Conservation (phyloP, 2,888 invertebrate species). For the Drosophila anomalata region DNA sequence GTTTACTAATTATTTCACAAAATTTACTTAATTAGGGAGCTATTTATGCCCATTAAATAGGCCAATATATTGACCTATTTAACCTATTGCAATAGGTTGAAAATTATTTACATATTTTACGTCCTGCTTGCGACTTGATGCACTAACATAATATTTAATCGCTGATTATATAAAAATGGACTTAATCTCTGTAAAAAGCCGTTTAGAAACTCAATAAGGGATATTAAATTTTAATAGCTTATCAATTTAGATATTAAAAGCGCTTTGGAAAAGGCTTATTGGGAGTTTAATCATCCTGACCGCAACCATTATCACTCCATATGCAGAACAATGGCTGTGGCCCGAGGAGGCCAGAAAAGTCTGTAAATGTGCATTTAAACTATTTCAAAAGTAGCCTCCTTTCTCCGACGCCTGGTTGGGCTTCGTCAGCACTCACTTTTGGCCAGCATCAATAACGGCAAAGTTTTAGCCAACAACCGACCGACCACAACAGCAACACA, state of each 20-base stretch:
- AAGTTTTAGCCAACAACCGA: conserved; percentile 35
- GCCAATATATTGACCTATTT: no score
- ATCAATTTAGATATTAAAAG: not conserved
- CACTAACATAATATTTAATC: not conserved
- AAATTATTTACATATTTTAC: not conserved
- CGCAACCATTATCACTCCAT: conserved; percentile 31
- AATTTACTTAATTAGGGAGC: not conserved
- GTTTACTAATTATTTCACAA: not conserved
- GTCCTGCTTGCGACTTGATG: not conserved
- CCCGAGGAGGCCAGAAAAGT: conserved; percentile 15
- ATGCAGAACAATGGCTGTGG: conserved; percentile 28
- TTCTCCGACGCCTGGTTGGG: conserved; percentile 16
- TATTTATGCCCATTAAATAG: not conserved
- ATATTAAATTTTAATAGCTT: not conserved
- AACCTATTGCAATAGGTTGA: not conserved
- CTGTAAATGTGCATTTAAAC: conserved; percentile 46
- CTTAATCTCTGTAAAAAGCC: conserved; percentile 16
- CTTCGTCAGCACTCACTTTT: conserved; percentile 41
- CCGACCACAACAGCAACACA: conserved; percentile 47
- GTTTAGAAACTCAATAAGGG: not conserved
- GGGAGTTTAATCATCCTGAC: not conserved
- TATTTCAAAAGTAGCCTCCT: conserved; percentile 29
- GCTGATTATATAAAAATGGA: not conserved
- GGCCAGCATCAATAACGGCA: conserved; percentile 69
- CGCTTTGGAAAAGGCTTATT: conserved; percentile 10